Evolutionary conservation across 1,140 invertebrate genomes (phyloP).

Genomic region (Drosophila tristis): DNA sequence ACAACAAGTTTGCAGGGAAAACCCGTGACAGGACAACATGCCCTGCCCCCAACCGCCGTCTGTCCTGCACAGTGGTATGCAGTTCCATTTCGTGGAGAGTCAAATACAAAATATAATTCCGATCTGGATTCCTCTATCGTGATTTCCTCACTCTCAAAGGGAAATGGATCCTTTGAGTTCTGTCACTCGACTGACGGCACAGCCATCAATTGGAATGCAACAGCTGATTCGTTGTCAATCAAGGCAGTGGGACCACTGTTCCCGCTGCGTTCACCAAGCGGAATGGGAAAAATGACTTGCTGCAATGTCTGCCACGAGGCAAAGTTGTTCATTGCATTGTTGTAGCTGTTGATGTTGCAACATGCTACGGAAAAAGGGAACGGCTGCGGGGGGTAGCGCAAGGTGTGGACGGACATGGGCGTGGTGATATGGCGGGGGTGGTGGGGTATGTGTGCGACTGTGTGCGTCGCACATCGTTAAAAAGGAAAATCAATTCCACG

Average conservation of each 20-base stretch:
- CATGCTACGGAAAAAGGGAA: conserved; percentile 40
- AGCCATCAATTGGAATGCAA: too few relatives aligned
- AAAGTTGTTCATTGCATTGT: conserved; percentile 46
- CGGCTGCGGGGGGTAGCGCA: conserved; percentile 27
- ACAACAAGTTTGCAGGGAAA: conserved; percentile 32
- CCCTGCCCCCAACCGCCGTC: too few relatives aligned
- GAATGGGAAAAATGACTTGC: conserved; percentile 48
- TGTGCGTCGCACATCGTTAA: conserved; percentile 38
- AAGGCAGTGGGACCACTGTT: neutral
- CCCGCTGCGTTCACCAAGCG: conserved; percentile 13
- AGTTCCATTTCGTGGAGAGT: too few relatives aligned
- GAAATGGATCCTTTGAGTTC: neutral
- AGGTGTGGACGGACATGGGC: neutral
- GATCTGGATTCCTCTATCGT: too few relatives aligned
- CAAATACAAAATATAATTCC: too few relatives aligned
- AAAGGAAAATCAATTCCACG: conserved; percentile 56
- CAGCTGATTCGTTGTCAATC: neutral
- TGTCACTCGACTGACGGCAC: neutral
- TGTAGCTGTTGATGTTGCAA: conserved; percentile 53
- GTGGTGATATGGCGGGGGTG: neutral
- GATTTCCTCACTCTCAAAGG: neutral
- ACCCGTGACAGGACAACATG: conserved; percentile 12
- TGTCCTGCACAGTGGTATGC: neutral
- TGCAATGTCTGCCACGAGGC: conserved; percentile 35
- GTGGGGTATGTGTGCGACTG: neutral